Percentiles rank a stretch among this genome's conserved stretches.
These are phyloP conservation scores for Drosophila neoperkinsi DNA, from an alignment of 2,888 invertebrate genomes.

Conservation along the genomic window DNA sequence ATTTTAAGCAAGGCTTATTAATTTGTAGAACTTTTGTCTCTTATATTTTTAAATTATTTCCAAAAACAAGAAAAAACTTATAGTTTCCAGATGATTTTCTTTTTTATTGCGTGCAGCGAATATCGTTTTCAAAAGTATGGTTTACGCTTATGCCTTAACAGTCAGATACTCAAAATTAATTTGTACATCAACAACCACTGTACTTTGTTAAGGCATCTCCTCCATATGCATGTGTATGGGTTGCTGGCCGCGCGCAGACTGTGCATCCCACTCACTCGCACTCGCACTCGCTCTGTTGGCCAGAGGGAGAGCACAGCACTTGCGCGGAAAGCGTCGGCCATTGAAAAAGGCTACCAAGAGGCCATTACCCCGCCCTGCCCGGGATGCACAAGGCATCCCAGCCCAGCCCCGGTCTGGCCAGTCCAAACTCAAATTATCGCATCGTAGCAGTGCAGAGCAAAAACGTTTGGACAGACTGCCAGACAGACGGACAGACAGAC, in stretches of 20 bases:
- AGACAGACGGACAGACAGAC: background rate
- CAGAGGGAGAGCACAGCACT: slow-evolving; percentile 35
- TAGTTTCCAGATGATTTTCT: background rate
- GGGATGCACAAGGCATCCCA: slow-evolving; percentile 7
- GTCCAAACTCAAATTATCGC: slow-evolving; percentile 8
- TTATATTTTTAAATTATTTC: background rate
- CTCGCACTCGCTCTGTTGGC: slow-evolving; percentile 15
- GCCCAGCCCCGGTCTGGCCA: background rate
- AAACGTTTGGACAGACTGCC: background rate
- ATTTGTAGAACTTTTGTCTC: background rate
- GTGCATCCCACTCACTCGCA: slow-evolving; percentile 47
- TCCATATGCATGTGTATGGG: slow-evolving; percentile 23
- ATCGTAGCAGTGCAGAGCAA: slow-evolving; percentile 2
- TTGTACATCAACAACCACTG: slow-evolving; percentile 54
- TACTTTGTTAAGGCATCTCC: slow-evolving; percentile 10
- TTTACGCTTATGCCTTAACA: too few species aligned
- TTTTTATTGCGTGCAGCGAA: background rate
- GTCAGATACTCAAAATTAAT: slow-evolving; percentile 17
- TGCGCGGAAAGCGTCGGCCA: slow-evolving; percentile 60
- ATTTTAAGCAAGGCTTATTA: background rate
- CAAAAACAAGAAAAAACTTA: background rate
- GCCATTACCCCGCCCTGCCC: slow-evolving; percentile 26
- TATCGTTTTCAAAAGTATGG: background rate
- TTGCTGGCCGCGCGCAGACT: slow-evolving; percentile 26
- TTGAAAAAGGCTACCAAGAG: slow-evolving; percentile 63